Evolutionary conservation across 2,888 invertebrate genomes (phyloP).

Genomic region (Steinernema carpocapsae): DNA sequence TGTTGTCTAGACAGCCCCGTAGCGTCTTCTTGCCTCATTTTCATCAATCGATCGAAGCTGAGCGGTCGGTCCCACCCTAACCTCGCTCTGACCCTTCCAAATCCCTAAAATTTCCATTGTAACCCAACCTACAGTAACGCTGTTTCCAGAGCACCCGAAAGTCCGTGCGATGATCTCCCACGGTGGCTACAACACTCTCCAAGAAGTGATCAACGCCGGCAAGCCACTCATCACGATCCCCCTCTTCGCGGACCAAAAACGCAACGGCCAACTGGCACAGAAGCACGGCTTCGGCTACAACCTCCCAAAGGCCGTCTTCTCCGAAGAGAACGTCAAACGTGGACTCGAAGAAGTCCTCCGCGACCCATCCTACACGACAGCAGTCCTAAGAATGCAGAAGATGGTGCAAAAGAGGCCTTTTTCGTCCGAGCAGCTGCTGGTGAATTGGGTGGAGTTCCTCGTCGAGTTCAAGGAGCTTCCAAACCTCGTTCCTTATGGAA

Average conservation of each 20-base stretch:
- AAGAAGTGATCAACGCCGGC: conserved; percentile 74
- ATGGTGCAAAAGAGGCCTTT: conserved; percentile 10
- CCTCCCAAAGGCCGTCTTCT: not conserved
- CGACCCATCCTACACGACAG: conserved; percentile 8
- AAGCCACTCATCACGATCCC: conserved; percentile 58
- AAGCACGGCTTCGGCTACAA: conserved; percentile 32
- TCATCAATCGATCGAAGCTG: too few relatives aligned
- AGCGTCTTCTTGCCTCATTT: too few relatives aligned
- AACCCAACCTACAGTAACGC: too few relatives aligned
- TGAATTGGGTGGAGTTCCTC: conserved; percentile 23
- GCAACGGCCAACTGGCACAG: conserved; percentile 26
- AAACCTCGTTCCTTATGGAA: conserved; percentile 9
- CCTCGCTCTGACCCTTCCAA: too few relatives aligned
- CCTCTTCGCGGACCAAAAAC: conserved; percentile 29
- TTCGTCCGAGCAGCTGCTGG: conserved; percentile 10
- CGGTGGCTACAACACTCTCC: conserved; percentile 77
- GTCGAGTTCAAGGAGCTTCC: conserved; percentile 23
- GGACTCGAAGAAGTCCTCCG: conserved; percentile 1
- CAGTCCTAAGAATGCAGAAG: conserved; percentile 7
- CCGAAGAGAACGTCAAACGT: not conserved
- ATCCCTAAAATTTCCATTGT: too few relatives aligned
- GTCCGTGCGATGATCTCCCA: conserved; percentile 77
- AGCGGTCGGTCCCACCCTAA: too few relatives aligned
- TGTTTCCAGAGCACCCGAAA: conserved; percentile 75
- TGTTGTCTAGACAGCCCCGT: too few relatives aligned